Evolutionary conservation across 2,113 vertebrate species (phyloP).

Genomic region (Phaethon lepturus): DNA sequence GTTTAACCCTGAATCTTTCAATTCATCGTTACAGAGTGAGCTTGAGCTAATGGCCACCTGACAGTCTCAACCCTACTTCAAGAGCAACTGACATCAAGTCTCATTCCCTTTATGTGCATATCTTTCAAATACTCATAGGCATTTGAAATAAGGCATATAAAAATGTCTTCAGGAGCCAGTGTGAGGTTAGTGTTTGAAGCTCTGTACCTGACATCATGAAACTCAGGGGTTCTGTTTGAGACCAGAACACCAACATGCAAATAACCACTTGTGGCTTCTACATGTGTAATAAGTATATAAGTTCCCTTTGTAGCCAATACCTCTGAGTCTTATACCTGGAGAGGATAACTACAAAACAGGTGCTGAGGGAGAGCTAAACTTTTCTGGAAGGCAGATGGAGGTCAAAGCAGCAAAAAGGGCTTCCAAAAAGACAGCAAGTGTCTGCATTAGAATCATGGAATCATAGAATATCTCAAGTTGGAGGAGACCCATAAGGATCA

Average conservation of each 20-base stretch:
- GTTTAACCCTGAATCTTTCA: neutral
- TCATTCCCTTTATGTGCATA: neutral
- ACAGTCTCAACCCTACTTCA: neutral
- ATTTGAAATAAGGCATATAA: neutral
- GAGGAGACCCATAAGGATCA: neutral
- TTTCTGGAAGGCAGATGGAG: neutral
- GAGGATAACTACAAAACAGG: neutral
- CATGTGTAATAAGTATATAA: neutral
- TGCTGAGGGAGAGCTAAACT: neutral
- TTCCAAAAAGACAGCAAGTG: neutral
- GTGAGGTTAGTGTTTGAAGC: neutral
- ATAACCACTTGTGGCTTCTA: neutral
- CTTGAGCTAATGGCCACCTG: neutral
- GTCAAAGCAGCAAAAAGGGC: neutral
- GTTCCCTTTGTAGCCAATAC: neutral
- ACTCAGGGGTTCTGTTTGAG: neutral
- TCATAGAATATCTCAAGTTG: neutral
- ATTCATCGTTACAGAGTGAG: neutral
- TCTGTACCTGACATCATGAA: neutral
- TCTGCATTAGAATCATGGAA: neutral
- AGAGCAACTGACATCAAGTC: neutral
- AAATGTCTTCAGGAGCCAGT: neutral
- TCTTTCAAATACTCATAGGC: rapidly evolving
- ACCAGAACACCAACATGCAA: neutral
- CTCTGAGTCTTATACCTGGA: neutral